A percentile compares a stretch with the other conserved stretches of the same genome.
phyloP scores from a whole-genome alignment of 2,888 invertebrate species.

The Netelia melanura region DNA sequence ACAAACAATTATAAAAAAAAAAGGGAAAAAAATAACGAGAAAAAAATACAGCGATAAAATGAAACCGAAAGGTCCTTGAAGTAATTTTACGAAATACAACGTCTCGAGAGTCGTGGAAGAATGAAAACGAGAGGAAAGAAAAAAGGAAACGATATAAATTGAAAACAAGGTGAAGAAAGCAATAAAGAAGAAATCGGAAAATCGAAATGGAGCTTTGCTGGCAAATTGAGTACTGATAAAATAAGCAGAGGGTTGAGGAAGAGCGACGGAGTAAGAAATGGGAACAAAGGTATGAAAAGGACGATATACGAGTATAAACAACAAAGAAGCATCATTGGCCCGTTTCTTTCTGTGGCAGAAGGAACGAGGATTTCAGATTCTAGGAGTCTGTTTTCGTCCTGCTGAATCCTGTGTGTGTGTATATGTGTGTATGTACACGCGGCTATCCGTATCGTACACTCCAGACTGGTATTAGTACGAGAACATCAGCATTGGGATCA shows the following conservation, averaged over 20 bases:
- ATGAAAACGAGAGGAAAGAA: not conserved
- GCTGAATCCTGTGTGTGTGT: conserved; percentile 32
- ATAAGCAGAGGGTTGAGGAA: conserved; percentile 7
- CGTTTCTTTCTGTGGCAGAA: conserved; percentile 29
- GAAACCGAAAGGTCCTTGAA: not conserved
- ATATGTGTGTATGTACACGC: not conserved
- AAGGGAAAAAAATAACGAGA: not conserved
- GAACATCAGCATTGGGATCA: conserved; percentile 59
- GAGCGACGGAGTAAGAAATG: conserved; percentile 10
- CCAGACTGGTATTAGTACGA: conserved; percentile 2
- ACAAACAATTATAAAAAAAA: not conserved
- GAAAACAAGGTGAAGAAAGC: conserved; percentile 6
- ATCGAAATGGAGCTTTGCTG: conserved; percentile 36
- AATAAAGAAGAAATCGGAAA: conserved; percentile 31
- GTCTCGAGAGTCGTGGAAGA: conserved; percentile 1
- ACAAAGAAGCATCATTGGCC: conserved; percentile 4
- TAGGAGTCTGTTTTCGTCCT: conserved; percentile 37
- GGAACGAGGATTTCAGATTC: conserved; percentile 44
- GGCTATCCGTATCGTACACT: not conserved
- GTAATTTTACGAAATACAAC: conserved; percentile 3
- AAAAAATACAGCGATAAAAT: not conserved
- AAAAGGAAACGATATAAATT: not conserved
- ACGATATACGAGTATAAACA: conserved; percentile 6
- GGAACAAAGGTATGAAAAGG: not conserved
- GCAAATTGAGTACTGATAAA: conserved; percentile 33